Conservation (phyloP, 2,113 vertebrate genomes). For the Suncus etruscus region DNA sequence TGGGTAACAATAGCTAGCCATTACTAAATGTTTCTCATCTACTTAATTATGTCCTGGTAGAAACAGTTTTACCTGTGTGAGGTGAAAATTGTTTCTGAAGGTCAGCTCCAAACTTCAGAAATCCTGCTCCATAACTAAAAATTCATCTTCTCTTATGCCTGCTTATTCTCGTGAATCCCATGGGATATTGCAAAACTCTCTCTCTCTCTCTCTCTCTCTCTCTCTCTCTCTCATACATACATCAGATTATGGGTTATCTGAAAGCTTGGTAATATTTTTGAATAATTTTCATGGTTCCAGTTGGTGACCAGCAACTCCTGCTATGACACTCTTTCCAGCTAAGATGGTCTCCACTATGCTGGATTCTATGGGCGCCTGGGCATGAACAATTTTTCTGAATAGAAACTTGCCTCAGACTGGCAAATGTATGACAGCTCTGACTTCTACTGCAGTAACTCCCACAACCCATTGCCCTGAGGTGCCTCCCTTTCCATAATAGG, state of each 20-base stretch:
- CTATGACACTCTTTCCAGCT: constrained; percentile 64
- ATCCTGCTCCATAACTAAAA: constrained; percentile 62
- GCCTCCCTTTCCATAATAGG: constrained; percentile 41
- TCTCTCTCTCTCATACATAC: no score
- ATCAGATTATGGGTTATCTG: constrained; percentile 15
- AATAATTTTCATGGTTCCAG: constrained; percentile 56
- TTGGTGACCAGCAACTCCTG: constrained; percentile 56
- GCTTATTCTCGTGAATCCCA: not conserved
- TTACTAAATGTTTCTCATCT: constrained; percentile 9
- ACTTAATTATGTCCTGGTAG: constrained; percentile 30
- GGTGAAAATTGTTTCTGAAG: constrained; percentile 48
- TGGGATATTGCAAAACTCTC: constrained; percentile 19
- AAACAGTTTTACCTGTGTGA: not conserved
- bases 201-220: no score
- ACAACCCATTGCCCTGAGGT: not conserved
- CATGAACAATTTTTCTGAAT: constrained; percentile 26
- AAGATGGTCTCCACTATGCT: constrained; percentile 61
- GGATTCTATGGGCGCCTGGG: constrained; percentile 18
- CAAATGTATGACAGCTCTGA: not conserved
- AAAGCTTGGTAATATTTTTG: constrained; percentile 33
- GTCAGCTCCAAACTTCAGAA: constrained; percentile 41
- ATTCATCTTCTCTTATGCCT: constrained; percentile 51
- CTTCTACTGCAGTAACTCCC: not conserved
- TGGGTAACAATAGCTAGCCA: not conserved
- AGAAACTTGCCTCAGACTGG: constrained; percentile 28